Evolutionary conservation across 1,140 invertebrate genomes (phyloP).

Genomic region (Aleiodes sp.): DNA sequence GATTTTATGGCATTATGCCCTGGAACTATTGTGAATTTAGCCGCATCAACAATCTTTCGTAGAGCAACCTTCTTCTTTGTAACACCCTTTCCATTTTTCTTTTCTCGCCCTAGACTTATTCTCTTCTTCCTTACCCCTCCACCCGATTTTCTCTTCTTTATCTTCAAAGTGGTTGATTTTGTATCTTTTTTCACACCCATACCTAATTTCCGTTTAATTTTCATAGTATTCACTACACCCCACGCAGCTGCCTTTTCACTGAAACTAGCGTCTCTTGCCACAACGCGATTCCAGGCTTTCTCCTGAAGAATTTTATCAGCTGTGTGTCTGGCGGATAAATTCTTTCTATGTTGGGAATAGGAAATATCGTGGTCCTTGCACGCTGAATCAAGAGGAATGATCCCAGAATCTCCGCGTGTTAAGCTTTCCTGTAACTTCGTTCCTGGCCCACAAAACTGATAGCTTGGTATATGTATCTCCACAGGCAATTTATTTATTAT

Average conservation of each 20-base stretch:
- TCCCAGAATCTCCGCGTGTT: neutral
- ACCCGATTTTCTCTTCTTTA: too few relatives aligned
- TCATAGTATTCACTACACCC: constrained; percentile 28
- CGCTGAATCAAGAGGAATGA: neutral
- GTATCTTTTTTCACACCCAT: constrained; percentile 33
- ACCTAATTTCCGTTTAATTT: constrained; percentile 37
- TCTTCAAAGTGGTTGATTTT: neutral
- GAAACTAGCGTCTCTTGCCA: neutral
- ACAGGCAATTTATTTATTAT: constrained; percentile 43
- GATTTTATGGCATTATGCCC: neutral
- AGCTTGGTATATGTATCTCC: constrained; percentile 46
- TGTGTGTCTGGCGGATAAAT: neutral
- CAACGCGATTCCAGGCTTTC: constrained; percentile 4
- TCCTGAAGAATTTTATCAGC: neutral
- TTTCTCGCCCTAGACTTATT: neutral
- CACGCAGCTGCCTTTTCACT: neutral
- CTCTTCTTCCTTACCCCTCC: too few relatives aligned
- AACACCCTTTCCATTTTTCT: neutral
- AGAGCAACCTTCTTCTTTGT: neutral
- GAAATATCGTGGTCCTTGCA: constrained; percentile 10
- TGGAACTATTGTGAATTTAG: neutral
- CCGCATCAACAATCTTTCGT: too few relatives aligned
- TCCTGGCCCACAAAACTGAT: constrained; percentile 31
- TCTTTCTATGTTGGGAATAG: neutral
- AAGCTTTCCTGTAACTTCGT: neutral